Percentiles rank a stretch among this genome's conserved stretches.
Conservation (phyloP, 2,797 vertebrate genomes). For the Sebastolobus alascanus region DNA sequence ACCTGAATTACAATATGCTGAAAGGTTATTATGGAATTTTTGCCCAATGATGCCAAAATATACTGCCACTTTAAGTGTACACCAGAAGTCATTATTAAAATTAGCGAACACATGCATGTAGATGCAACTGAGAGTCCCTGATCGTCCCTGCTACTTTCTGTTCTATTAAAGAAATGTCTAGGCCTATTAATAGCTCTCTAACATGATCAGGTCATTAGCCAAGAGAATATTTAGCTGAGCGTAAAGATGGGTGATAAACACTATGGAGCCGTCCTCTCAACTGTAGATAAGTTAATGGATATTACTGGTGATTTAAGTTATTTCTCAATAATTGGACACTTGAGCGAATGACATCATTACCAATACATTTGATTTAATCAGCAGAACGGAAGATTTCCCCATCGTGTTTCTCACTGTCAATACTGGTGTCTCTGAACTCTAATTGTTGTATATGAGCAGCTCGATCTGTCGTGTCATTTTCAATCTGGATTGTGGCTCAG, state of each 20-base stretch:
- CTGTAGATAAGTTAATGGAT: background rate
- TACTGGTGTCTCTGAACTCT: background rate
- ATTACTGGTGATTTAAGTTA: background rate
- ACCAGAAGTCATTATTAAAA: too few relatives aligned
- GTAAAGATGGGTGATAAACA: too few relatives aligned
- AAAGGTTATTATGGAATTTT: too few relatives aligned
- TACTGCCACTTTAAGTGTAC: too few relatives aligned
- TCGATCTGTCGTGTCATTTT: conserved; percentile 3
- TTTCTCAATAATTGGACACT: conserved; percentile 7
- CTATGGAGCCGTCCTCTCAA: background rate
- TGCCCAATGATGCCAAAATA: too few relatives aligned
- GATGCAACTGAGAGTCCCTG: background rate
- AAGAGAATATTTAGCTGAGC: background rate
- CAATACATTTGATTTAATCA: background rate
- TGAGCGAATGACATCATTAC: conserved; percentile 4
- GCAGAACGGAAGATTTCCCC: background rate
- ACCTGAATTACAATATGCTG: too few relatives aligned
- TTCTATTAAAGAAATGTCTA: background rate
- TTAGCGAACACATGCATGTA: background rate
- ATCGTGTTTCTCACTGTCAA: background rate
- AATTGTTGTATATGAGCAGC: background rate
- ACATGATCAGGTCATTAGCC: background rate
- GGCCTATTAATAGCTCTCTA: background rate
- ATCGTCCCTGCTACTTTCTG: background rate
- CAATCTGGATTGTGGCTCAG: background rate